Base-by-base conservation (phyloP, 2,113 vertebrate species). In the Coreoperca whiteheadi region DNA sequence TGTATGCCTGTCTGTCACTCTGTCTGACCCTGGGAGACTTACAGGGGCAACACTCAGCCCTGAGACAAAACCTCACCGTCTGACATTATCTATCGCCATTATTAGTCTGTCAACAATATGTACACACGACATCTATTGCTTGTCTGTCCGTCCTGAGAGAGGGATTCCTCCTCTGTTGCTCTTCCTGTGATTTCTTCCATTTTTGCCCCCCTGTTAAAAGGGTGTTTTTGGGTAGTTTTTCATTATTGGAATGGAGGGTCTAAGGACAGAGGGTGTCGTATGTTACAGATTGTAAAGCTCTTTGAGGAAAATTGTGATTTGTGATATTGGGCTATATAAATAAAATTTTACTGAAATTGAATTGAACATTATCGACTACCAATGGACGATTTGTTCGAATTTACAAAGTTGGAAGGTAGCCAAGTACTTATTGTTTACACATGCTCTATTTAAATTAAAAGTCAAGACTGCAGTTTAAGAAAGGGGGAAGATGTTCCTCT, bases 71-170 rank as follows among this genome's bases (percentile, higher is more conserved):
- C 63, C 63, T 34, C 46, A 46, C 11, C n/a, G 21, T 51, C 68
- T 28, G 51, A 80, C 65, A 34, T 79, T 86, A 87, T 89, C 85
- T 89, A 34, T 80, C 2, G 21, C 74, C 39, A 81, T 87, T 93
- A 89, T 87, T 74, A 85, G 67, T 80, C 56, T 82, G 83, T 90
- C 83, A 90, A 63, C n/a, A n/a, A n/a, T n/a, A n/a, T n/a, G n/a
- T n/a, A n/a, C n/a, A n/a, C n/a, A n/a, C n/a, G n/a, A n/a, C n/a
- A n/a, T n/a, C n/a, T n/a, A n/a, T n/a, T n/a, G n/a, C n/a, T n/a
- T n/a, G n/a, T n/a, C n/a, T n/a, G n/a, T n/a, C n/a, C n/a, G n/a
- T n/a, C n/a, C n/a, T n/a, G n/a, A n/a, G n/a, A n/a, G n/a, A n/a
- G n/a, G n/a, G n/a, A n/a, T n/a, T n/a, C n/a, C n/a, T n/a, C n/a